Evolutionary conservation across 1,140 invertebrate species (phyloP), one percentile per base, ranked within the genome.

Genomic region (Trichoplusia ni): DNA sequence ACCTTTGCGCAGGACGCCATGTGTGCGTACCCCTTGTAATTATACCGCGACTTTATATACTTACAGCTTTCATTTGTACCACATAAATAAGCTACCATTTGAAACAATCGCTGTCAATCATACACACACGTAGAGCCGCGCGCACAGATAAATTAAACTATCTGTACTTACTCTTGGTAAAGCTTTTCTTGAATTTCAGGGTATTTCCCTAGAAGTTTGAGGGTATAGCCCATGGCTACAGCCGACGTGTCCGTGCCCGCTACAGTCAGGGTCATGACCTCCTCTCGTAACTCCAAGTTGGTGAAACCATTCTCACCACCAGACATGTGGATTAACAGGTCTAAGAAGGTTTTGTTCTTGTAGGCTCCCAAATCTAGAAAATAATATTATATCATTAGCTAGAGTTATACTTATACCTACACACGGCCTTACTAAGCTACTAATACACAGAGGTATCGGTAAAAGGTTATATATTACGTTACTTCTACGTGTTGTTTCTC

Each of bases 241-340:
- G 75, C 78, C 1, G 83, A 76, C 0, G 81, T 86, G 13, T 86
- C 83, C 0, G 75, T 82, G 2, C 75, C 83, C 14, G 83, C 83
- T 18, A 80, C 31, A 14, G 68, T 77, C 0, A 86, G 40, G 3
- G 77, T 80, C 14, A 82, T 11, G 3, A 77, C 73, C 54, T 86
- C 83, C 62, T 86, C 79, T 21, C 81, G 65, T 5, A 86, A 47
- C 46, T 86, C 81, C 6, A 61, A 11, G 47, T 86, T 60, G 6
- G 59, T 82, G 27, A 76, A 86, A 4, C 80, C 78, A 19, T 79
- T 75, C n/a, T 77, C 71, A 9, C 71, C 77, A 0, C 81, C 81
- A 18, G 83, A 86, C 4, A 81, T 46, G 5, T 46, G 40, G 27
- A 86, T 82, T 5, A 86, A n/a, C 3, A 81, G 44, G 14, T 83